Base-by-base conservation (phyloP, 2,113 vertebrate genomes). In the Elephas maximus region DNA sequence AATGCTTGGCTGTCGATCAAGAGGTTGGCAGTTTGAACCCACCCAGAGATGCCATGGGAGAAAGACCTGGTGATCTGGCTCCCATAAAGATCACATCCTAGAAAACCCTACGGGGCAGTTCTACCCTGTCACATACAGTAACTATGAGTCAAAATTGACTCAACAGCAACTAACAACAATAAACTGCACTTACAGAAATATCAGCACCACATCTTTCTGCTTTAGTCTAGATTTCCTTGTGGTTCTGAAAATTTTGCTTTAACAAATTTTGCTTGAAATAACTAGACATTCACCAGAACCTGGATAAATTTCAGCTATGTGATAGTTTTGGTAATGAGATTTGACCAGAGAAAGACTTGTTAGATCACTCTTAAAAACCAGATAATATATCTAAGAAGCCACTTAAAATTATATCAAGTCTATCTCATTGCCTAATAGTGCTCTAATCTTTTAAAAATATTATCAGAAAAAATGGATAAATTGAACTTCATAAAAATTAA, bases 231-330 rank as follows among this genome's bases (percentile, higher is more conserved):
- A 82, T 79, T 77, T 41, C 41, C 26, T 88, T 45, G 23, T 37
- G 30, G 30, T 62, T 45, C 5, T 63, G 11, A 91, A 91, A 51
- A 74, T 62, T 91, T 73, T 93, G 21, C 65, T 85, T 57, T 57
- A 48, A 93, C 60, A 81, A 85, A 93, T 89, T 93, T 69, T 81
- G 6, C 79, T 84, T 84, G 53, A 94, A 74, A 71, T 89, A 91
- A 82, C 79, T 57, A 81, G 73, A 2, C 4, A 77, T 85, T 60
- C 67, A n/a, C 18, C 69, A 11, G 74, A 77, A 86, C 60, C 37
- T 93, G 85, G 41, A 62, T 41, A 44, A 44, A 76, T 87, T 67
- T 71, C 78, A 69, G 63, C 17, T 73, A 51, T 48, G 78, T 71
- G 62, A 79, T 67, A 78, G 41, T 78, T 92, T 79, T 74, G 8